Evolutionary conservation across 2,113 vertebrate species (phyloP).

Genomic region (Passerina amoena): DNA sequence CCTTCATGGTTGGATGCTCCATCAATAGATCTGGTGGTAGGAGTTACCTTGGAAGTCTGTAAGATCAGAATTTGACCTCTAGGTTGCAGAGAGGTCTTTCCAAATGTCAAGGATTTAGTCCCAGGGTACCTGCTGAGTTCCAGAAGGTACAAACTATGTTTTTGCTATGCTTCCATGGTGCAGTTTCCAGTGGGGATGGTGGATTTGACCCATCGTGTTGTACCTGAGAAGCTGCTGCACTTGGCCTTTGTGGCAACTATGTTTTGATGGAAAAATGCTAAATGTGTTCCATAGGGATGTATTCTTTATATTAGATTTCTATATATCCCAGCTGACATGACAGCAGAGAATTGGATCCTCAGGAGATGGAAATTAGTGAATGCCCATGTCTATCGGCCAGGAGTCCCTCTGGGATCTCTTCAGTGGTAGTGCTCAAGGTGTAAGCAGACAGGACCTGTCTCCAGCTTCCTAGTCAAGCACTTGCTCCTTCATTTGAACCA

Average conservation of each 20-base stretch:
- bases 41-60: background rate
- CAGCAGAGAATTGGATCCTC: background rate
- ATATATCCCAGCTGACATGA: background rate
- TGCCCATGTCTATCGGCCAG: background rate
- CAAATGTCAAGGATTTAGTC: background rate
- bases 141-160: background rate
- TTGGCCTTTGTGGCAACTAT: background rate
- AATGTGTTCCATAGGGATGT: background rate
- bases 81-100: background rate
- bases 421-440: background rate
- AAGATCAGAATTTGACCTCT: background rate
- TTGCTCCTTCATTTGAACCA: background rate
- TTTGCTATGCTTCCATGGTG: background rate
- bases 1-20: background rate
- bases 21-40: background rate
- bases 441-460: background rate
- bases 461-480: background rate
- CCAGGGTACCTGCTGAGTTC: background rate
- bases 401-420: background rate
- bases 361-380: background rate
- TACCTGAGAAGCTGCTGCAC: background rate
- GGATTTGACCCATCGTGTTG: background rate
- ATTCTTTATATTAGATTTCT: background rate
- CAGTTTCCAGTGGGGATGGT: background rate
- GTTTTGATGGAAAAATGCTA: background rate